These are phyloP conservation scores for Synanthedon myopaeformis DNA, from an alignment of 2,888 invertebrate species.

Conservation along the genomic window DNA sequence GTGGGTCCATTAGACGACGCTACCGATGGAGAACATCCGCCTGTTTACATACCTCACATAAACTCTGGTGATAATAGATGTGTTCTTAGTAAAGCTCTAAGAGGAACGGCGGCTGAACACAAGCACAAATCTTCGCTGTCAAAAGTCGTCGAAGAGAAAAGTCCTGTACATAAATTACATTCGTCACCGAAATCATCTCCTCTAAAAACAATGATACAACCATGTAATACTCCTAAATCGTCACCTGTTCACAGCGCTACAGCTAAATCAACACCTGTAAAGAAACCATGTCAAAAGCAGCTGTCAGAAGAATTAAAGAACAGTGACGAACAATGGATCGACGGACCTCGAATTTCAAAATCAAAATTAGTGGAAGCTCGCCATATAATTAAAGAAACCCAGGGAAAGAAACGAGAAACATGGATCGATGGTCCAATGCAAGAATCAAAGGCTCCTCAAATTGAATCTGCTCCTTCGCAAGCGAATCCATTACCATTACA, in stretches of 20 bases:
- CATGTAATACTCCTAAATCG: slow-evolving; percentile 64
- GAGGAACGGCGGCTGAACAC: slow-evolving; percentile 80
- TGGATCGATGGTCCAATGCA: slow-evolving; percentile 97
- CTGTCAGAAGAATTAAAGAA: slow-evolving; percentile 46
- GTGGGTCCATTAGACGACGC: slow-evolving; percentile 88
- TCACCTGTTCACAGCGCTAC: slow-evolving; percentile 59
- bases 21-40: slow-evolving; percentile 96
- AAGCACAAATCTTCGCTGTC: slow-evolving; percentile 63
- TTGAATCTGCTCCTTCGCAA: slow-evolving; percentile 73
- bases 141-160: slow-evolving; percentile 71
- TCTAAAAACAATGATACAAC: slow-evolving; percentile 44
- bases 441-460: slow-evolving; percentile 55
- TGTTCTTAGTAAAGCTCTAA: slow-evolving; percentile 82
- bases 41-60: slow-evolving; percentile 89
- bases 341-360: slow-evolving; percentile 91
- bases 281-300: slow-evolving; percentile 57
- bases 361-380: slow-evolving; percentile 85
- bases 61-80: slow-evolving; percentile 88
- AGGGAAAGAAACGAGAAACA: slow-evolving; percentile 86
- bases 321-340: slow-evolving; percentile 96
- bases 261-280: slow-evolving; percentile 67
- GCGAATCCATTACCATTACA: slow-evolving; percentile 49
- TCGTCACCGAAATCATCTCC: slow-evolving; percentile 72
- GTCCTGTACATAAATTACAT: slow-evolving; percentile 71
- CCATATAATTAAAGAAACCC: slow-evolving; percentile 82